Conservation (phyloP, 2,888 invertebrate genomes). For the Folsomia manolachei region DNA sequence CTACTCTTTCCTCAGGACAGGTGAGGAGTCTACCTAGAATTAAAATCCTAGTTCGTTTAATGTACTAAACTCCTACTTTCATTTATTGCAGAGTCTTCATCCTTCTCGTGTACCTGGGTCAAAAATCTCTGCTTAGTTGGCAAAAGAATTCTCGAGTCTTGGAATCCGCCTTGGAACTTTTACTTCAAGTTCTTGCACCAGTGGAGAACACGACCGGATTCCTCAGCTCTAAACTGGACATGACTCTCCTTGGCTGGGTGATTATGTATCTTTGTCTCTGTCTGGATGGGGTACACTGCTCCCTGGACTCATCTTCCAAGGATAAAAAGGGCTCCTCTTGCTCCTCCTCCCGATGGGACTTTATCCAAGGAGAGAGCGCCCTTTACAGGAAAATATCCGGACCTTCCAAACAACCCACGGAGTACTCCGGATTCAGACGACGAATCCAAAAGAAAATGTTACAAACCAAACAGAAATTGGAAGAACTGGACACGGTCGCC, state of each 20-base stretch:
- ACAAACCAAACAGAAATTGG: slow-evolving; percentile 48
- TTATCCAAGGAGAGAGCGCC: slow-evolving; percentile 72
- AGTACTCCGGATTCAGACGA: slow-evolving; percentile 38
- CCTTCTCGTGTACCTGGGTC: slow-evolving; percentile 78
- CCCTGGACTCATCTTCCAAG: slow-evolving; percentile 20
- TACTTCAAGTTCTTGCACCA: slow-evolving; percentile 51
- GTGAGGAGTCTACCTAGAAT: slow-evolving; percentile 55
- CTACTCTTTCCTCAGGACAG: slow-evolving; percentile 82
- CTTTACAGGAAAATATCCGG: slow-evolving; percentile 38
- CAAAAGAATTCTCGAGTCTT: slow-evolving; percentile 54
- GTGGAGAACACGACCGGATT: slow-evolving; percentile 51
- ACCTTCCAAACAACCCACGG: slow-evolving; percentile 33
- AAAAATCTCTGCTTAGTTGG: slow-evolving; percentile 70
- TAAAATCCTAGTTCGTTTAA: neutral
- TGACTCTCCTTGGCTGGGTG: slow-evolving; percentile 71
- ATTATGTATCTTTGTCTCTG: slow-evolving; percentile 72
- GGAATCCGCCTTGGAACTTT: slow-evolving; percentile 53
- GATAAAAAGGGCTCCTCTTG: slow-evolving; percentile 13
- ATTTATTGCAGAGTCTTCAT: slow-evolving; percentile 69
- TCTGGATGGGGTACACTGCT: slow-evolving; percentile 57
- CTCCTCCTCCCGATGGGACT: slow-evolving; percentile 72
- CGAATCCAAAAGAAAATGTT: slow-evolving; percentile 50
- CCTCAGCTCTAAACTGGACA: slow-evolving; percentile 62
- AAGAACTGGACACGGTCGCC: slow-evolving; percentile 48
- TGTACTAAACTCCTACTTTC: neutral